These are phyloP conservation scores for Callyntrura guangdongensis DNA, from an alignment of 2,888 invertebrate species.

Conservation along the genomic window DNA sequence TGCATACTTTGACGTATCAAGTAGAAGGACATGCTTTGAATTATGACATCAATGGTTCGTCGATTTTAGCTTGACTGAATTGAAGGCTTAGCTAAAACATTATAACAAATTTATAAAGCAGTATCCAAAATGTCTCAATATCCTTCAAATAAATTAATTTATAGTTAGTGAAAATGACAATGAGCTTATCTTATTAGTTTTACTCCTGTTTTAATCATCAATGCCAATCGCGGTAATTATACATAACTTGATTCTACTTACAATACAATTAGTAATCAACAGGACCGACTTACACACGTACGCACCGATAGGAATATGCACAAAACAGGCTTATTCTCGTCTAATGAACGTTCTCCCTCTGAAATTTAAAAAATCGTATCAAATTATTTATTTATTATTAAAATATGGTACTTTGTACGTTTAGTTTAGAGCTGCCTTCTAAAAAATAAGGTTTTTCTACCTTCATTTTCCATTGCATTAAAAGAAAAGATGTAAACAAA, in stretches of 20 bases:
- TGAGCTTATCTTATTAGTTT: neutral
- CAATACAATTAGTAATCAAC: too few species aligned
- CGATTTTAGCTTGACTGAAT: too few species aligned
- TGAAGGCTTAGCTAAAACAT: too few species aligned
- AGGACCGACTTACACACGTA: too few species aligned
- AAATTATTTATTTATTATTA: too few species aligned
- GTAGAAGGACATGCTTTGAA: conserved; percentile 16
- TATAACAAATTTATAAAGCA: too few species aligned
- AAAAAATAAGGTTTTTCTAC: neutral
- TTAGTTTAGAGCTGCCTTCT: too few species aligned
- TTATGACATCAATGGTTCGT: neutral
- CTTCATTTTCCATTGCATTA: neutral
- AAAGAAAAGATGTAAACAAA: neutral
- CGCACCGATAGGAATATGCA: neutral
- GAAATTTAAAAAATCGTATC: conserved; percentile 86
- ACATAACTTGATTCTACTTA: too few species aligned
- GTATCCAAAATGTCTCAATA: too few species aligned
- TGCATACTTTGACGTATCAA: neutral
- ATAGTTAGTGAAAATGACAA: neutral
- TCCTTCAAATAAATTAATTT: neutral
- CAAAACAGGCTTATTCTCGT: conserved; percentile 89
- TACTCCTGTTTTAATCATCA: neutral
- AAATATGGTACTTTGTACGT: too few species aligned
- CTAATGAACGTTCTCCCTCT: conserved; percentile 95
- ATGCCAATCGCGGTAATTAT: too few species aligned